Base-by-base conservation (phyloP, 2,797 vertebrate species). In the Paguma larvata region DNA sequence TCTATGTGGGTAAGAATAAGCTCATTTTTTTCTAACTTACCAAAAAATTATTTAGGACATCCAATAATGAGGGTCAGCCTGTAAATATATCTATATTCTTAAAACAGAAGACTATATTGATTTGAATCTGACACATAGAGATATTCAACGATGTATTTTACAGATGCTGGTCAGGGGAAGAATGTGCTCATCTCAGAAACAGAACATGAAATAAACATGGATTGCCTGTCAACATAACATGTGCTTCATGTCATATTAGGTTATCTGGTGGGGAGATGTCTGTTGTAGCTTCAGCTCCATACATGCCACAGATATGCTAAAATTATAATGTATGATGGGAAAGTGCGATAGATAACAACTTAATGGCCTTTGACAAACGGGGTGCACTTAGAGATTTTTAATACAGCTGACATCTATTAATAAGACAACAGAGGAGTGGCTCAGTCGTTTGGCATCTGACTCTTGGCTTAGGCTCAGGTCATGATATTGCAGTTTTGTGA, bases 51-150 rank as follows among this genome's bases (percentile, higher is more conserved):
- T 73, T 73, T 78, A 82, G 11, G 18, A 65, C 7, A 53, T 2
- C 21, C 10, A 56, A 14, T 87, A 46, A 72, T 41, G 44, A 93
- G 78, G 84, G 83, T 44, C 48, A 92, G 46, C 23, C 6, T 34
- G 67, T 13, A 94, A 70, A 90, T 88, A 62, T 1, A 87, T 72
- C 4, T n/a, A 82, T 3, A 67, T 78, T 90, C 94, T 94, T 32
- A 63, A 95, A 96, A 59, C 41, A 94, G 18, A 89, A 78, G 32
- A 92, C 11, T 85, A 16, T 44, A 95, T 96, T 97, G 92, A 96
- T 82, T 96, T 97, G 86, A 2, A 0, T 73, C 85, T 95, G 91
- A 72, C 23, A 87, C 87, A 87, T 70, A 94, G 92, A 95, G 23
- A 91, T 79, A 84, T 38, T 89, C 48, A 94, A 75, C 90, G 72